Conservation (phyloP, 2,113 vertebrate species). For the Scalopus aquaticus region DNA sequence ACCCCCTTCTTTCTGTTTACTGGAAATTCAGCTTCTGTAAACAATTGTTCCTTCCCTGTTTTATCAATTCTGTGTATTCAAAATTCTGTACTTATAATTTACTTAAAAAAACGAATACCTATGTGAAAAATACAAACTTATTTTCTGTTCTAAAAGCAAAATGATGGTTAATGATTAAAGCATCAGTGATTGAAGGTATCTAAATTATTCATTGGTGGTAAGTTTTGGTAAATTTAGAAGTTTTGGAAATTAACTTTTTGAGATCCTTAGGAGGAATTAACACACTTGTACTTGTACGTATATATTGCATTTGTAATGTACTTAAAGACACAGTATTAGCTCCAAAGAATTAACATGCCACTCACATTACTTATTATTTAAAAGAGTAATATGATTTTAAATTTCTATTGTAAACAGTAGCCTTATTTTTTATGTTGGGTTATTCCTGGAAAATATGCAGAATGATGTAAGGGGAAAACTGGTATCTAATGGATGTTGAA, state of each 20-base stretch:
- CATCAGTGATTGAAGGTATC: not conserved
- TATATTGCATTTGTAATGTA: not conserved
- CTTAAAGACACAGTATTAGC: not conserved
- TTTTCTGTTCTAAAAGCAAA: not conserved
- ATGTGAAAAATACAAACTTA: not conserved
- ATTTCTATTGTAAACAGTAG: not conserved
- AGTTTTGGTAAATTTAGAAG: not conserved
- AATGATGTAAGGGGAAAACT: not conserved
- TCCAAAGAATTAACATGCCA: not conserved
- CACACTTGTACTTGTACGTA: not conserved
- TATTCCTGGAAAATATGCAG: not conserved
- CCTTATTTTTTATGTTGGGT: not conserved
- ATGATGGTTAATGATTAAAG: not conserved
- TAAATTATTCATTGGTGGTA: not conserved
- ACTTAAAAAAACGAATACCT: not conserved
- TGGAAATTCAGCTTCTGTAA: not conserved
- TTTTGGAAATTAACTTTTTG: not conserved
- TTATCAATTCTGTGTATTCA: not conserved
- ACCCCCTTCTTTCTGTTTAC: not conserved
- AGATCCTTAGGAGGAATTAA: not conserved
- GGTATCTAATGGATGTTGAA: not conserved
- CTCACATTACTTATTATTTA: not conserved
- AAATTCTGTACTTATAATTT: not conserved
- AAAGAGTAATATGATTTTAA: not conserved
- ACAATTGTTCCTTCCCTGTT: not conserved